phyloP scores from a whole-genome alignment of 92 coral and sea anemone genomes.

The Virgularia gustaviana region DNA sequence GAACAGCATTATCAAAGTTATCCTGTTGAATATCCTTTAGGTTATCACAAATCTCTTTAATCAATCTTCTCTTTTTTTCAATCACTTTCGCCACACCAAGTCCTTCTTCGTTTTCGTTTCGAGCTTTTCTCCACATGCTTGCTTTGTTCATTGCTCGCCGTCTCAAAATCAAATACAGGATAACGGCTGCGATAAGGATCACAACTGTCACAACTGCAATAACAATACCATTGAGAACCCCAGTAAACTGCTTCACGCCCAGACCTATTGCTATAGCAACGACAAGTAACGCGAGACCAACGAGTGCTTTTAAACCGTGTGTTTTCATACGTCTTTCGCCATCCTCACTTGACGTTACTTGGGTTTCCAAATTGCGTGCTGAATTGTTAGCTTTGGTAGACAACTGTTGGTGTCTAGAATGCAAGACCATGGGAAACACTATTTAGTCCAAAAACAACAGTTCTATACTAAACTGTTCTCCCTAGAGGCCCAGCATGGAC shows the following conservation, averaged over 20 bases:
- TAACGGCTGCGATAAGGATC: background rate
- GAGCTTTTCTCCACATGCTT: background rate
- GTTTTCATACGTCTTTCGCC: background rate
- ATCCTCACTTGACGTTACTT: conserved; percentile 3
- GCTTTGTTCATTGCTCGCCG: background rate
- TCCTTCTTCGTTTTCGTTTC: background rate
- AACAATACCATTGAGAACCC: background rate
- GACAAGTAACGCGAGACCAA: conserved; percentile 1
- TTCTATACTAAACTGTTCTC: background rate
- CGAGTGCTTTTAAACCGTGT: background rate
- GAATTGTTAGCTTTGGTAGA: background rate
- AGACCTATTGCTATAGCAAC: background rate
- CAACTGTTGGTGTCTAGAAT: background rate
- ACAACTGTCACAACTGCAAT: background rate
- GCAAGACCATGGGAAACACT: background rate
- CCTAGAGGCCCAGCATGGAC: background rate
- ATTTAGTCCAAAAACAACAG: background rate
- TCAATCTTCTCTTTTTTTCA: background rate
- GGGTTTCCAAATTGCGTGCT: conserved; percentile 1
- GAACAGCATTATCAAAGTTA: background rate
- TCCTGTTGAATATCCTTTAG: background rate
- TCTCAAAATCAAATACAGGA: background rate
- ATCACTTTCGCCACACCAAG: background rate
- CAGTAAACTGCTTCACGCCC: background rate
- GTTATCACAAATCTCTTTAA: background rate